Evolutionary conservation across 1,140 invertebrate genomes (phyloP).

Genomic region (Marisa cornuarietis): DNA sequence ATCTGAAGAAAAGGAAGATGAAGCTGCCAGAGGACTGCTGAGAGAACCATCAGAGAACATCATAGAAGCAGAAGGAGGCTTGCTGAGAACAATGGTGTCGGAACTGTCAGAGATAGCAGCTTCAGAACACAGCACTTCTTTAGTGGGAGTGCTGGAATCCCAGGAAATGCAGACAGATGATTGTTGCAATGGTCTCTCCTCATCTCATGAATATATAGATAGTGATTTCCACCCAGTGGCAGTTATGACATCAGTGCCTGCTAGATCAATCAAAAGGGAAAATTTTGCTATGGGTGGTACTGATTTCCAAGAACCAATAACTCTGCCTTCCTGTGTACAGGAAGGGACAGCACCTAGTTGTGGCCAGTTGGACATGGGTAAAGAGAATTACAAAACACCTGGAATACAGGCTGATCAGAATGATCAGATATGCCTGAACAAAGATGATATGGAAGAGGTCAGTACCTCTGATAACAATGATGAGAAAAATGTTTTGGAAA

Average conservation of each 20-base stretch:
- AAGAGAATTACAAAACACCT: neutral
- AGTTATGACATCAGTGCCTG: neutral
- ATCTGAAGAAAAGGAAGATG: neutral
- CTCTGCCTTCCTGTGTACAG: neutral
- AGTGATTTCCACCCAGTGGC: conserved; percentile 11
- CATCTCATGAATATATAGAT: neutral
- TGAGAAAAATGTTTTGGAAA: no score
- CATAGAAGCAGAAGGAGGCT: neutral
- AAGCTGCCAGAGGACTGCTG: no score
- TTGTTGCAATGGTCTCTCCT: neutral
- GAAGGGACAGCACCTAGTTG: neutral
- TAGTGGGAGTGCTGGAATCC: neutral
- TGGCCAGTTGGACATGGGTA: neutral
- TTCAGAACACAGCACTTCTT: no score
- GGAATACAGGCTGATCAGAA: neutral
- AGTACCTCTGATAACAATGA: no score
- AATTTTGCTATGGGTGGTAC: neutral
- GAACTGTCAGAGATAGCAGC: neutral
- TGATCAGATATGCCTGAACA: no score
- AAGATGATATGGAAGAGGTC: no score
- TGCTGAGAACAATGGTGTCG: neutral
- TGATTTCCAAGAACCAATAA: neutral
- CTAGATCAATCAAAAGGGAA: neutral
- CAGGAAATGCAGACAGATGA: neutral
- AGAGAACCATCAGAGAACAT: neutral